A percentile compares a stretch with the other conserved stretches of the same genome.
These are phyloP conservation scores for Chorisops tibialis DNA, from an alignment of 2,888 invertebrate genomes.

Conservation along the genomic window DNA sequence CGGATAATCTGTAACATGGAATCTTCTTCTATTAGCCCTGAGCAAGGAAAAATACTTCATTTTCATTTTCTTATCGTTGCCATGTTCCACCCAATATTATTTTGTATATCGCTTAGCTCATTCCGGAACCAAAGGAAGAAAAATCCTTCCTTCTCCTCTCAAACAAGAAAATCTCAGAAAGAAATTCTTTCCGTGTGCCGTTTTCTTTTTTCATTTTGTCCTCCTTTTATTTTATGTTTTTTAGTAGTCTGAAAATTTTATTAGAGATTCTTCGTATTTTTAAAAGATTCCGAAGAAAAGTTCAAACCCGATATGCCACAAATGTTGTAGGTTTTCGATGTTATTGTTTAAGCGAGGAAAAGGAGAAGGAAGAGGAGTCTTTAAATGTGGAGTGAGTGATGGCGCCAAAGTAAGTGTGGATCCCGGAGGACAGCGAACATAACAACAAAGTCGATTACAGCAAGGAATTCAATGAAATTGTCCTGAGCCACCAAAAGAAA, in stretches of 20 bases:
- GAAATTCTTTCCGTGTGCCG: too few relatives aligned
- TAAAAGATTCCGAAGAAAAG: background rate
- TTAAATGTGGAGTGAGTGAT: too few relatives aligned
- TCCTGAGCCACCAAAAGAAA: too few relatives aligned
- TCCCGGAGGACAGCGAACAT: background rate
- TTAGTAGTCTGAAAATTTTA: background rate
- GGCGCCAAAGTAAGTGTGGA: background rate
- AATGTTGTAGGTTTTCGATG: background rate
- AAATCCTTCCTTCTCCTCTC: background rate
- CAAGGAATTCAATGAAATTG: background rate
- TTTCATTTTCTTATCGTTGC: too few relatives aligned
- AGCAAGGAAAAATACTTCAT: too few relatives aligned
- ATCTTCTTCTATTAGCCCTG: too few relatives aligned
- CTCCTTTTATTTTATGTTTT: background rate
- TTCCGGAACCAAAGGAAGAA: background rate
- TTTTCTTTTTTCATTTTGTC: too few relatives aligned
- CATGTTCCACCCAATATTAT: too few relatives aligned
- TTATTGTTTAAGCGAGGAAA: background rate
- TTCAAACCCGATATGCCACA: background rate
- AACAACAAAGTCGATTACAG: background rate
- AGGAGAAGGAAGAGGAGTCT: too few relatives aligned
- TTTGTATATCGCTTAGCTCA: too few relatives aligned
- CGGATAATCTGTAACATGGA: too few relatives aligned
- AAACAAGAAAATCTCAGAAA: too few relatives aligned
- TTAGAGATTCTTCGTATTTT: slow-evolving; percentile 8